These are phyloP conservation scores for Hypotaenidia philippensis DNA, from an alignment of 2,797 vertebrate species.

Conservation along the genomic window DNA sequence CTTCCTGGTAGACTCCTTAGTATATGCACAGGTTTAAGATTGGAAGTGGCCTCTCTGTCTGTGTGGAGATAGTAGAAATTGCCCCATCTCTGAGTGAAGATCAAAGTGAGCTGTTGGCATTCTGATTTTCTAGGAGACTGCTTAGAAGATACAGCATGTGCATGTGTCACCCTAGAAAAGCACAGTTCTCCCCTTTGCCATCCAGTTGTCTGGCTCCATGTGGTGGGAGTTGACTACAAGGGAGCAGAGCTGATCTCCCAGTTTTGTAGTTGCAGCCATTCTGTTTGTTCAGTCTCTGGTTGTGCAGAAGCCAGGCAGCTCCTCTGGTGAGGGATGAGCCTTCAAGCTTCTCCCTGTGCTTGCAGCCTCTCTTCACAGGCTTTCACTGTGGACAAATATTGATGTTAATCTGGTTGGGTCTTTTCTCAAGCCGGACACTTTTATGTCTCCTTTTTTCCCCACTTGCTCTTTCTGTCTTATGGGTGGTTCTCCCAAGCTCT, in stretches of 20 bases:
- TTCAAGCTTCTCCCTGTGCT: not conserved
- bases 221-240: not conserved
- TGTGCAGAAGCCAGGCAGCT: not conserved
- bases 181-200: not conserved
- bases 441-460: not conserved
- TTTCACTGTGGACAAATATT: not conserved
- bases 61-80: not conserved
- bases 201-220: accelerated
- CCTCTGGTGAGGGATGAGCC: accelerated
- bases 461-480: not conserved
- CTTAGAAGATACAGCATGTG: not conserved
- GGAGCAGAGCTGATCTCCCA: not conserved
- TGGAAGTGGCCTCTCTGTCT: not conserved
- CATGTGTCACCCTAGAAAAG: not conserved
- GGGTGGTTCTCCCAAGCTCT: not conserved
- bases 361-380: not conserved
- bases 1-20: not conserved
- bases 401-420: not conserved
- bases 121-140: not conserved
- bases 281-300: not conserved
- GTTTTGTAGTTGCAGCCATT: not conserved
- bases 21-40: not conserved
- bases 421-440: not conserved
- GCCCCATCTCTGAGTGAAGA: not conserved
- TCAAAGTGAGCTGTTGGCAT: not conserved